Percentiles rank a stretch among this genome's conserved stretches.
Conservation (phyloP, 2,797 vertebrate genomes). For the Syndactyla subalaris region DNA sequence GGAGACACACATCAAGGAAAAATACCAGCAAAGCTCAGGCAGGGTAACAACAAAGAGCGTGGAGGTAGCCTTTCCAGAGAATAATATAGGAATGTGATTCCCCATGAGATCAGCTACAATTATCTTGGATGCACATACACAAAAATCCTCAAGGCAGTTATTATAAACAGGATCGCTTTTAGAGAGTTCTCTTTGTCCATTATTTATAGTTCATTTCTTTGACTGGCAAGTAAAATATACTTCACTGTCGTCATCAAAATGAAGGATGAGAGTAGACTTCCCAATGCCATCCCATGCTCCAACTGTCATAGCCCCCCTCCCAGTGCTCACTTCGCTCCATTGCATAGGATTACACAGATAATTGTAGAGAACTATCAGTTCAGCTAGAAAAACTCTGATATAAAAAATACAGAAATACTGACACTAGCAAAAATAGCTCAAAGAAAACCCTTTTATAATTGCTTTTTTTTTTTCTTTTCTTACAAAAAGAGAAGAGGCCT, state of each 20-base stretch:
- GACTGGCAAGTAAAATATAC: background rate
- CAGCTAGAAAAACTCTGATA: background rate
- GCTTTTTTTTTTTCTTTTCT: background rate
- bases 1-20: background rate
- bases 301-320: background rate
- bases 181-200: background rate
- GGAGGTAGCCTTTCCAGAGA: background rate
- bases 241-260: background rate
- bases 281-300: background rate
- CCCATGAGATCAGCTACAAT: background rate
- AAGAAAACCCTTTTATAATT: background rate
- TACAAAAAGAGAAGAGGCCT: background rate
- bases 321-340: background rate
- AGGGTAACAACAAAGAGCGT: background rate
- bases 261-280: background rate
- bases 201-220: background rate
- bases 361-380: background rate
- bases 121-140: background rate
- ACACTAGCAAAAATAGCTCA: background rate
- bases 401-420: slow-evolving; percentile 9
- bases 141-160: background rate
- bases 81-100: background rate
- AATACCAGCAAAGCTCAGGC: background rate
- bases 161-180: background rate
- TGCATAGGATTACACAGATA: background rate